Evolutionary conservation across 1,140 invertebrate species (phyloP).

Genomic region (Drosophila melanica): DNA sequence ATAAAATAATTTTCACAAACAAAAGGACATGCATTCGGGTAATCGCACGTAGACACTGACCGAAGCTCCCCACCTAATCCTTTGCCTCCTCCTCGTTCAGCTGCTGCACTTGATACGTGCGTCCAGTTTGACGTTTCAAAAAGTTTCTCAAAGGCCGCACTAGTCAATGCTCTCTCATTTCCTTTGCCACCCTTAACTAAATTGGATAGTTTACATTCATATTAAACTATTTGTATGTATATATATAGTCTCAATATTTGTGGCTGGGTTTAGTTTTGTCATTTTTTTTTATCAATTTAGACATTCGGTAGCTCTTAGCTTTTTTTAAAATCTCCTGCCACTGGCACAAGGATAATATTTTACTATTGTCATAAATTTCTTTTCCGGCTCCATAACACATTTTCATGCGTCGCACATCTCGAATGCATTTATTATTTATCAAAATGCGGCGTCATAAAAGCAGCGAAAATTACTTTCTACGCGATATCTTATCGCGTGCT

Average conservation of each 20-base stretch:
- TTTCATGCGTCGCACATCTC: slow-evolving; percentile 20
- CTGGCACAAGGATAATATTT: slow-evolving; percentile 45
- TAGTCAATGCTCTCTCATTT: background rate
- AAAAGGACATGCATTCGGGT: slow-evolving; percentile 54
- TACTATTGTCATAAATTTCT: slow-evolving; percentile 58
- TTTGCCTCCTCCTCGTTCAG: slow-evolving; percentile 7
- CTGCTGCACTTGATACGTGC: slow-evolving; percentile 55
- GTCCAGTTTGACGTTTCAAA: slow-evolving; percentile 31
- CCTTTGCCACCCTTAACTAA: slow-evolving; percentile 10
- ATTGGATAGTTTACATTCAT: slow-evolving; percentile 59
- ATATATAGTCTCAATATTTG: background rate
- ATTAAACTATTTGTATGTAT: background rate
- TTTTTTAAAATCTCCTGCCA: slow-evolving; percentile 30
- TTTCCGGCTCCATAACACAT: slow-evolving; percentile 21
- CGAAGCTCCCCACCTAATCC: background rate
- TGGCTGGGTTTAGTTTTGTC: slow-evolving; percentile 55
- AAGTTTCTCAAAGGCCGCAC: slow-evolving; percentile 19
- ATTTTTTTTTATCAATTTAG: slow-evolving; percentile 27
- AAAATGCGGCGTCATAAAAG: slow-evolving; percentile 63
- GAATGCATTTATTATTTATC: slow-evolving; percentile 71
- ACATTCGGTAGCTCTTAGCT: slow-evolving; percentile 12
- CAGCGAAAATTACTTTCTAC: slow-evolving; percentile 47
- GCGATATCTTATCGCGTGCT: slow-evolving; percentile 1
- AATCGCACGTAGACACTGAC: slow-evolving; percentile 40
- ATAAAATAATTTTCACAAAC: slow-evolving; percentile 80